Evolutionary conservation across 2,888 invertebrate species (phyloP), one percentile per base, ranked within the genome.

Genomic region (Oligia fasciuncula): DNA sequence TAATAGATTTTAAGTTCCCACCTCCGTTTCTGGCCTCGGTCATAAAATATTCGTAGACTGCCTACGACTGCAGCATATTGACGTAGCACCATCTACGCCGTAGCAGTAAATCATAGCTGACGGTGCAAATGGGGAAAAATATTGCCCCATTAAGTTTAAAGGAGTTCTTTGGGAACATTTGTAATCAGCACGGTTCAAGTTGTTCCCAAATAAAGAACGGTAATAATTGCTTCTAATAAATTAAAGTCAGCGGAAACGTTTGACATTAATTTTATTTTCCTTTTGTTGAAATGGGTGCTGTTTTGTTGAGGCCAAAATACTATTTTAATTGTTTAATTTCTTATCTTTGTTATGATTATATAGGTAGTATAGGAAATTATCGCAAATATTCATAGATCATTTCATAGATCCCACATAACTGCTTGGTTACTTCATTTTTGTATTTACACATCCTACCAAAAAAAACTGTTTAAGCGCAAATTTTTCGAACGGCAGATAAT

Each of bases 181-280:
- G 84, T 88, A 90, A 90, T 88, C 85, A 85, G 79, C 79, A 77
- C 67, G 67, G 83, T 85, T 80, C 83, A 79, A 86, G 87, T 90
- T 91, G 89, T 85, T 86, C 85, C 77, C 80, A 87, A 90, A 87
- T 88, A 90, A 91, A 91, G 87, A 91, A 91, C 88, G 80, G 85
- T 78, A 89, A 91, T 93, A 93, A 94, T 93, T 93, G 90, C 88
- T 88, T 85, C 77, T 81, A 88, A 90, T 92, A 92, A 93, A 92
- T 93, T 89, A 88, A 85, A 85, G 86, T 87, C 85, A 71, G 66
- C 86, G 84, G 76, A 90, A 93, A 91, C 83, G 88, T 88, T 91
- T 88, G 87, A 86, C 89, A 90, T 93, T 89, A 88, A 91, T 92
- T 91, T 89, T 79, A 84, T 77, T 88, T 82, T 69, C 66, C 49